Evolutionary conservation across 37 sponge, comb jelly and placozoan genomes (phyloP).

Genomic region (Geodia barretti): DNA sequence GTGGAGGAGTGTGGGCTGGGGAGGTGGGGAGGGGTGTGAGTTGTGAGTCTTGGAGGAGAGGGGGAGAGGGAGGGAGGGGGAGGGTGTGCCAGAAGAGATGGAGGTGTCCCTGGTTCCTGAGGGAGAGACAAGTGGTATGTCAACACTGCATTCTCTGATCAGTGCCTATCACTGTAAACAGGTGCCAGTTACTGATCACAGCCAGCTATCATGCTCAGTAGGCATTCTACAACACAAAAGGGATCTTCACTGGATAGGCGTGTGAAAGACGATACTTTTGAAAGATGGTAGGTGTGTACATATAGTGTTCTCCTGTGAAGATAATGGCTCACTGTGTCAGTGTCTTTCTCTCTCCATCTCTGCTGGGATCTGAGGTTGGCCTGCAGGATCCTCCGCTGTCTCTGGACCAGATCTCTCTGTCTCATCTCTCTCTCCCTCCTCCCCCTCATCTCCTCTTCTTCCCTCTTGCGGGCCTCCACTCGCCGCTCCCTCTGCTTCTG

Average conservation of each 20-base stretch:
- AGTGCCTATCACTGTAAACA: not conserved
- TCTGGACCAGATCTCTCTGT: slow-evolving; percentile 22
- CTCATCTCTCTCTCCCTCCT: slow-evolving; percentile 36
- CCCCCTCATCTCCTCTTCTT: not conserved
- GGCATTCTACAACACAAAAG: not conserved
- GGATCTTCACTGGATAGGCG: too few relatives aligned
- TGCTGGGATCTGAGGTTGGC: slow-evolving; percentile 24
- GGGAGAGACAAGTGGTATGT: too few relatives aligned
- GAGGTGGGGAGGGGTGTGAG: slow-evolving; percentile 1
- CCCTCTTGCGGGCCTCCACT: slow-evolving; percentile 27
- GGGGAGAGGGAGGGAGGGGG: not conserved
- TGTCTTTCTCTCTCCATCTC: slow-evolving; percentile 25
- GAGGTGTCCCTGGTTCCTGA: not conserved
- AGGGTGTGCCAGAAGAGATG: not conserved
- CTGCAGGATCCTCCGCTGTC: slow-evolving; percentile 16
- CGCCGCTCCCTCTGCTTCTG: slow-evolving; percentile 53
- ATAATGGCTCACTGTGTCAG: slow-evolving; percentile 5
- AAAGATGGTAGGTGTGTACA: not conserved
- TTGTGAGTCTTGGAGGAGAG: not conserved
- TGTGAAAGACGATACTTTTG: too few relatives aligned
- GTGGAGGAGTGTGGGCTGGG: not conserved
- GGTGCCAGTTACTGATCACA: not conserved
- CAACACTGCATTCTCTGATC: not conserved
- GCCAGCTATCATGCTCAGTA: not conserved
- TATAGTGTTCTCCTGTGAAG: not conserved